Percentiles rank a stretch among this genome's conserved stretches.
These are phyloP conservation scores for Pangasius djambal DNA, from an alignment of 2,797 vertebrate species.

Conservation along the genomic window DNA sequence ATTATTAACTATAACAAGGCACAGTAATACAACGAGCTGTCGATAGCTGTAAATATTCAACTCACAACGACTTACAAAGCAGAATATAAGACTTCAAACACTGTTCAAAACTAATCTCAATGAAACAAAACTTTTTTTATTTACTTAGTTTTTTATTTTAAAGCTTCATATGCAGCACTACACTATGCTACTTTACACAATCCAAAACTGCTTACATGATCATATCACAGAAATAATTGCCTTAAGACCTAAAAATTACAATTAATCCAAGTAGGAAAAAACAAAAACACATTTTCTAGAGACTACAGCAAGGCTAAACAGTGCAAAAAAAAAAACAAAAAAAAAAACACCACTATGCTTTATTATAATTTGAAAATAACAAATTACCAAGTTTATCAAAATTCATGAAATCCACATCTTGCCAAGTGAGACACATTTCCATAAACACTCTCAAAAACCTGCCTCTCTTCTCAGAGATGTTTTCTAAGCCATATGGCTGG, in stretches of 20 bases:
- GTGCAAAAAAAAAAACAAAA: background rate
- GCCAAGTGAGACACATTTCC: slow-evolving; percentile 42
- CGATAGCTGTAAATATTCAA: background rate
- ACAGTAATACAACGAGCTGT: slow-evolving; percentile 4
- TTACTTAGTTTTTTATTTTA: background rate
- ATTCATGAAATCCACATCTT: slow-evolving; percentile 36
- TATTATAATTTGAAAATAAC: slow-evolving; percentile 13
- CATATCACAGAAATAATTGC: background rate
- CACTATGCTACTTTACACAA: background rate
- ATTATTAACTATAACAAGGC: slow-evolving; percentile 7
- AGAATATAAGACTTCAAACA: background rate
- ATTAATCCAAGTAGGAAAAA: background rate
- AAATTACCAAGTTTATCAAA: slow-evolving; percentile 28
- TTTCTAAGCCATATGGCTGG: slow-evolving; percentile 58
- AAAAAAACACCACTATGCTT: background rate
- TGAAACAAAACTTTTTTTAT: background rate
- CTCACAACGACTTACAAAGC: slow-evolving; percentile 2
- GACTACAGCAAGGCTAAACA: background rate
- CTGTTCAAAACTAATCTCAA: background rate
- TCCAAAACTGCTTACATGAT: background rate
- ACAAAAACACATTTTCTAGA: background rate
- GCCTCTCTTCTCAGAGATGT: slow-evolving; percentile 45
- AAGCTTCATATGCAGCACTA: background rate
- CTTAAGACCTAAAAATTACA: background rate
- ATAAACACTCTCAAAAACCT: slow-evolving; percentile 43